Percentiles rank a stretch among this genome's conserved stretches.
phyloP scores from a whole-genome alignment of 1,140 invertebrate genomes.

The Zaprionus tsacasi region DNA sequence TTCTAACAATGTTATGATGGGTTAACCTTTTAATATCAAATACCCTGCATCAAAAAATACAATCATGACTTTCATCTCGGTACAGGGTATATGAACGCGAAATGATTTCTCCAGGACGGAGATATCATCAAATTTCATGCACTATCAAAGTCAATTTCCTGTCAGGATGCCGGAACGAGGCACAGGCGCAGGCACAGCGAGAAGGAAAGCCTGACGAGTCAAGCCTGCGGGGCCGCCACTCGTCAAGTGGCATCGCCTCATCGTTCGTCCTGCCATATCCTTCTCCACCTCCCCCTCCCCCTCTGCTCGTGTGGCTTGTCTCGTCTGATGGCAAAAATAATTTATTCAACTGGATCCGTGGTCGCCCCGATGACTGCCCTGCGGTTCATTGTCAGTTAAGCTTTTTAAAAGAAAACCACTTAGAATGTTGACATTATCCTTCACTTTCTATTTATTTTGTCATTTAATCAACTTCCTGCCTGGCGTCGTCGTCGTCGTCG shows the following conservation, averaged over 20 bases:
- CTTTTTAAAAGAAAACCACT: conserved; percentile 83
- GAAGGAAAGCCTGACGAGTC: not conserved
- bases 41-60: not conserved
- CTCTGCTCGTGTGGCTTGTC: not conserved
- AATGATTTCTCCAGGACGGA: conserved; percentile 48
- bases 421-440: conserved; percentile 83
- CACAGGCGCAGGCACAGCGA: conserved; percentile 13
- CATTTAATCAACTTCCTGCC: conserved; percentile 82
- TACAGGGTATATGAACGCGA: conserved; percentile 40
- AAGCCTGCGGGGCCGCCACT: conserved; percentile 24
- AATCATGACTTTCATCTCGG: too few species aligned
- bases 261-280: not conserved
- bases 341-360: conserved; percentile 70
- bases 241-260: conserved; percentile 22
- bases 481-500: conserved; percentile 31
- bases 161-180: conserved; percentile 16
- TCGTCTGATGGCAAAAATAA: conserved; percentile 61
- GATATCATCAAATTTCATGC: conserved; percentile 81
- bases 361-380: conserved; percentile 64
- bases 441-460: conserved; percentile 83
- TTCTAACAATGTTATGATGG: too few species aligned
- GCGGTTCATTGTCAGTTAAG: conserved; percentile 82
- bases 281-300: not conserved
- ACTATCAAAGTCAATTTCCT: conserved; percentile 82
- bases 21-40: not conserved